Conservation (phyloP, 2,797 vertebrate species). For the Gadopsis marmoratus region DNA sequence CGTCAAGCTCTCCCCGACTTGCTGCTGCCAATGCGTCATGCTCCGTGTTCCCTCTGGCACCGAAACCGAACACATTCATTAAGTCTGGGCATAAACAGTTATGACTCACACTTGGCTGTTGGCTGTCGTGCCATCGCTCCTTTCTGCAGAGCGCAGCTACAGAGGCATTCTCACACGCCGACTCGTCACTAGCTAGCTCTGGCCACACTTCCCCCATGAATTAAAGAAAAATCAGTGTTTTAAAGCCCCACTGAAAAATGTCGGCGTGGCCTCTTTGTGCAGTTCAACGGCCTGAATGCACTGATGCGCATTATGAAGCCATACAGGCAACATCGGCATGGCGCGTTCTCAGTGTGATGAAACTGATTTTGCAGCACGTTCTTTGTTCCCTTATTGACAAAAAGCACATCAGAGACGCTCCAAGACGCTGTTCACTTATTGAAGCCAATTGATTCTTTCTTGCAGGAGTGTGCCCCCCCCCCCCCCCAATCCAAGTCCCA, state of each 20-base stretch:
- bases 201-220: constrained; percentile 23
- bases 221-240: constrained; percentile 19
- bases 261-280: constrained; percentile 22
- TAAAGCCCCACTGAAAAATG: constrained; percentile 29
- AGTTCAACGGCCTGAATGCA: constrained; percentile 48
- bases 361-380: constrained; percentile 62
- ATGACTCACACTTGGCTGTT: constrained; percentile 56
- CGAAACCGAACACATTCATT: constrained; percentile 36
- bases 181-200: neutral
- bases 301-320: constrained; percentile 41
- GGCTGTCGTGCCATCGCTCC: constrained; percentile 28
- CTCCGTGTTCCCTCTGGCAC: constrained; percentile 33
- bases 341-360: constrained; percentile 38
- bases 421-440: constrained; percentile 31
- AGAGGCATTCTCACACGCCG: constrained; percentile 8
- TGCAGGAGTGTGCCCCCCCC: neutral
- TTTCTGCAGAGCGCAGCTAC: constrained; percentile 3
- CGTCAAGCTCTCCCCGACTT: constrained; percentile 17
- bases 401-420: constrained; percentile 44
- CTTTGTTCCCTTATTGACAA: constrained; percentile 46
- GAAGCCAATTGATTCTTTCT: constrained; percentile 13
- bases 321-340: constrained; percentile 28
- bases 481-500: constrained; percentile 5
- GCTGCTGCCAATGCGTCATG: constrained; percentile 6
- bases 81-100: constrained; percentile 47